These are phyloP conservation scores for Troilus luridus DNA, from an alignment of 2,888 invertebrate genomes.

Conservation along the genomic window DNA sequence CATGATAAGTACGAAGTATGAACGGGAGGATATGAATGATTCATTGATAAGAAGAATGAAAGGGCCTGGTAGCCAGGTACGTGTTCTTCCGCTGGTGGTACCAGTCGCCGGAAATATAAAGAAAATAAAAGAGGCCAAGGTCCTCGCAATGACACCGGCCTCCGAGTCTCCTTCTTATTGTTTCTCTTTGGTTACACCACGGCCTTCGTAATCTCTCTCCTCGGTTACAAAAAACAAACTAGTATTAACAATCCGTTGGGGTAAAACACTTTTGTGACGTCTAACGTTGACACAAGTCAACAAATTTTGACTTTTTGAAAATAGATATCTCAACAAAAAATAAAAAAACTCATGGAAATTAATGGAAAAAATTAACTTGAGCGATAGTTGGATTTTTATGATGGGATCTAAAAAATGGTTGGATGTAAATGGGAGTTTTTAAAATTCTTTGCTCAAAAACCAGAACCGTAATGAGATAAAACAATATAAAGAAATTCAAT, in stretches of 20 bases:
- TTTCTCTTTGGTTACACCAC: neutral
- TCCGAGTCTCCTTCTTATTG: constrained; percentile 16
- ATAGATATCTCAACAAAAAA: too few species aligned
- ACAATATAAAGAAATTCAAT: too few species aligned
- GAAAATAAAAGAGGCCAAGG: constrained; percentile 40
- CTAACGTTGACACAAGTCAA: too few species aligned
- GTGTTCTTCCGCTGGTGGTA: constrained; percentile 46
- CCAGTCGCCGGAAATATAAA: constrained; percentile 37
- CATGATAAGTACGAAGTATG: neutral
- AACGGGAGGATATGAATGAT: constrained; percentile 12
- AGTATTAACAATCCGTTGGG: neutral
- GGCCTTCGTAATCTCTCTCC: constrained; percentile 8
- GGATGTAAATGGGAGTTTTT: too few species aligned
- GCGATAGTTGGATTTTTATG: too few species aligned
- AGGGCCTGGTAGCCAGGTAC: neutral
- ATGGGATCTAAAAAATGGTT: too few species aligned
- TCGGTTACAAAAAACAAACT: neutral
- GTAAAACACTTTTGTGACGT: neutral
- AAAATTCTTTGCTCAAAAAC: too few species aligned
- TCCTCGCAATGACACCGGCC: constrained; percentile 16
- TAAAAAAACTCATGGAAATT: too few species aligned
- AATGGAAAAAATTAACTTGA: too few species aligned
- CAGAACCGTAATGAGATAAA: too few species aligned
- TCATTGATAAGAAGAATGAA: constrained; percentile 4
- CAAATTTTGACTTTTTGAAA: too few species aligned